These are phyloP conservation scores for Parapristionchus giblindavisi DNA, from an alignment of 2,888 invertebrate genomes.

Conservation along the genomic window DNA sequence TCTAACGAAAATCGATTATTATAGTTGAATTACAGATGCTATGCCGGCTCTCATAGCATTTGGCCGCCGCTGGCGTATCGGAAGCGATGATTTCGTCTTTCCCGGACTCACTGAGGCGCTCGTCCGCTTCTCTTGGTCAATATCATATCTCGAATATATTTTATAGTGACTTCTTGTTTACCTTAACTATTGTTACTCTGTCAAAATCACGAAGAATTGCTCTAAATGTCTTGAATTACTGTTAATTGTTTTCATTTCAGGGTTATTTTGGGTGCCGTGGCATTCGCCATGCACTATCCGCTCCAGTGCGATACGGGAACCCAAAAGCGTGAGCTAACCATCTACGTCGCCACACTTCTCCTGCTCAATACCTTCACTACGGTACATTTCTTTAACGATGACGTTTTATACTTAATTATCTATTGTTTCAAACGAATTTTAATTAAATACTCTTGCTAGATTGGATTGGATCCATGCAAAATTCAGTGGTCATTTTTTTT, in stretches of 20 bases:
- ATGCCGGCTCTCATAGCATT: constrained; percentile 90
- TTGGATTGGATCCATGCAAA: too few relatives aligned
- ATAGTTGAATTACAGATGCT: constrained; percentile 27
- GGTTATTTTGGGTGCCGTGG: constrained; percentile 44
- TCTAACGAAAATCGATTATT: neutral
- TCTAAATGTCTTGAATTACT: neutral
- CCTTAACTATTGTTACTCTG: neutral
- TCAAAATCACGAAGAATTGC: neutral
- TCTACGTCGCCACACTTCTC: constrained; percentile 58
- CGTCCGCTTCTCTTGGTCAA: constrained; percentile 73
- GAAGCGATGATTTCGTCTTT: constrained; percentile 90
- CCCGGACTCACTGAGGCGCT: constrained; percentile 76
- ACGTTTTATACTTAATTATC: too few relatives aligned
- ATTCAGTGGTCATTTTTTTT: too few relatives aligned
- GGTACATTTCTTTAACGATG: too few relatives aligned
- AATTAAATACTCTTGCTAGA: too few relatives aligned
- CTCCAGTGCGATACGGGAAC: constrained; percentile 53
- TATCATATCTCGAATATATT: neutral
- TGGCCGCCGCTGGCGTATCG: constrained; percentile 88
- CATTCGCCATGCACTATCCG: constrained; percentile 63
- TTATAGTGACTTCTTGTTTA: neutral
- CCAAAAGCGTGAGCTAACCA: constrained; percentile 36
- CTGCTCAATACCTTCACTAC: constrained; percentile 67
- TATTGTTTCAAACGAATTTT: too few relatives aligned
- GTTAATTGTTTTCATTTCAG: constrained; percentile 41